Conservation (phyloP, 1,140 invertebrate genomes). For the Cherax quadricarinatus region DNA sequence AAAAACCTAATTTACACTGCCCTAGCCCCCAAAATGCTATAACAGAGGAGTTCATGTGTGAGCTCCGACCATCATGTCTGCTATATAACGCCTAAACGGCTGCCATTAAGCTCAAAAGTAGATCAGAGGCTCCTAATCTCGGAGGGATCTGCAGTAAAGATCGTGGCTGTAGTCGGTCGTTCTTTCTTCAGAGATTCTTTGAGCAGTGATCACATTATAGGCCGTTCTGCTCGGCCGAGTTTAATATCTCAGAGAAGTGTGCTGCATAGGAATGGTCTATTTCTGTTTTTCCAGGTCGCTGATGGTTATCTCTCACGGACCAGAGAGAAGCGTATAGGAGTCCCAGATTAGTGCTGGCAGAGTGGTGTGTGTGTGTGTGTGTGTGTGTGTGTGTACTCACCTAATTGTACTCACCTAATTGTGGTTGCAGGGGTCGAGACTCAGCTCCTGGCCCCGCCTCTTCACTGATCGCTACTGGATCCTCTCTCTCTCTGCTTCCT, state of each 20-base stretch:
- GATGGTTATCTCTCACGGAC: neutral
- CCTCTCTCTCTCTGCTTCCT: no score
- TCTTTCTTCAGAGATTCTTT: neutral
- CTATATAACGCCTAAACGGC: neutral
- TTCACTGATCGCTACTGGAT: no score
- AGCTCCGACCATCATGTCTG: neutral
- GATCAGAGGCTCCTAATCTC: conserved; percentile 20
- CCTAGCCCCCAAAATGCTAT: neutral
- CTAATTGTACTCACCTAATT: no score
- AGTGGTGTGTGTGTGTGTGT: no score
- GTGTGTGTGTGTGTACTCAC: no score
- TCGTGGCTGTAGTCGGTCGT: conserved; percentile 1
- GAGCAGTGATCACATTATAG: neutral
- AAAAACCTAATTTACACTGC: no score
- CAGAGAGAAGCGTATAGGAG: neutral
- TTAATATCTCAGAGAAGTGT: conserved; percentile 30
- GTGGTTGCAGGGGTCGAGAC: no score
- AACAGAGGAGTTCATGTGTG: neutral
- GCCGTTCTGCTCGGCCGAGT: conserved; percentile 36
- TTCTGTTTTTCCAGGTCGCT: neutral
- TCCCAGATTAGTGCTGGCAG: neutral
- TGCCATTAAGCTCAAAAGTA: neutral
- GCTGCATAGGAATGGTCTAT: conserved; percentile 41
- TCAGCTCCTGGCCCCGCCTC: no score
- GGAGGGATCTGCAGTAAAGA: conserved; percentile 29